Percentiles rank a stretch among this genome's conserved stretches.
Conservation (phyloP, 1,140 invertebrate species). For the Sycophaga agraensis region DNA sequence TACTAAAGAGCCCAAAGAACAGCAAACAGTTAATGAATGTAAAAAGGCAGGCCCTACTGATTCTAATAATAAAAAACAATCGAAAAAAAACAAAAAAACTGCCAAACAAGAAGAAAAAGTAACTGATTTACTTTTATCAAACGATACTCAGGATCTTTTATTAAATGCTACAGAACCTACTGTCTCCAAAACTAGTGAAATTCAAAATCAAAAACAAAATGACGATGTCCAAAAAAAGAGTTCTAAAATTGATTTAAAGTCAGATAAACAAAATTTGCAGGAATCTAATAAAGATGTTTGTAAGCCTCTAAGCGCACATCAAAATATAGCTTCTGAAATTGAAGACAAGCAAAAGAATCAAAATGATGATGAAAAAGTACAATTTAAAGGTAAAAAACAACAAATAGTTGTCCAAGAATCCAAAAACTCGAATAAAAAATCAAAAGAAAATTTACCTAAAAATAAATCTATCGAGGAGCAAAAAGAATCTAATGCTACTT, state of each 20-base stretch:
- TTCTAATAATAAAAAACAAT: constrained; percentile 4
- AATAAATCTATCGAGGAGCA: not conserved
- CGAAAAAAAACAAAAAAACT: not conserved
- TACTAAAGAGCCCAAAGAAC: not conserved
- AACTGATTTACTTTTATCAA: not conserved
- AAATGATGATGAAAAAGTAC: not conserved
- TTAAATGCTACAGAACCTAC: not conserved
- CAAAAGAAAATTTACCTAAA: not conserved
- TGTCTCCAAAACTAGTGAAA: not conserved
- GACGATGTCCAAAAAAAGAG: too few relatives aligned
- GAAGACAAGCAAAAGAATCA: too few relatives aligned
- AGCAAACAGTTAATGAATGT: not conserved
- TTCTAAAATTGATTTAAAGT: not conserved
- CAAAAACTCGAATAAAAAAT: not conserved
- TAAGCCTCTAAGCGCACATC: not conserved
- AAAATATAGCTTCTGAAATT: not conserved
- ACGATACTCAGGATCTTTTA: not conserved
- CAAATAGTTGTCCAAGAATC: too few relatives aligned
- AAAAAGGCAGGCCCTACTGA: too few relatives aligned
- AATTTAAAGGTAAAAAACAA: too few relatives aligned
- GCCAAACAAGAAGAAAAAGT: not conserved
- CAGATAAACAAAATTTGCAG: not conserved
- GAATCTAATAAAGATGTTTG: not conserved
- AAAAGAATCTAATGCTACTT: not conserved
- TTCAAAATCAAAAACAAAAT: too few relatives aligned